phyloP scores from a whole-genome alignment of 1,140 invertebrate species.

The Meloidogyne hapla region DNA sequence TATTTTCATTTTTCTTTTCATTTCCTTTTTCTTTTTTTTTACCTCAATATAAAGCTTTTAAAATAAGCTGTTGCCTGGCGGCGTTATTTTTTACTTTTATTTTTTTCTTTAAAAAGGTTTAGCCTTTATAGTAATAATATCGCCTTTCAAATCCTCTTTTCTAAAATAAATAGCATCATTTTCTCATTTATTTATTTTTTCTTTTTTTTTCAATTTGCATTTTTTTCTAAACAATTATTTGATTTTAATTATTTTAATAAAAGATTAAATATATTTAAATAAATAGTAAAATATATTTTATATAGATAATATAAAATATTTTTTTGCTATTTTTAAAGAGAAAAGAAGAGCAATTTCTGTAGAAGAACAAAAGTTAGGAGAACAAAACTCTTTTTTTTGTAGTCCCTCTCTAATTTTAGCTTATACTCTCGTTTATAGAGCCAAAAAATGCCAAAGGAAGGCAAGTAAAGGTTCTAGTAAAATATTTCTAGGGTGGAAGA shows the following conservation, averaged over 20 bases:
- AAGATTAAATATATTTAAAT: no score
- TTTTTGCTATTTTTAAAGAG: no score
- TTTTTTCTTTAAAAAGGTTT: neutral
- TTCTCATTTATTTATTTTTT: neutral
- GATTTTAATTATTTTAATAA: no score
- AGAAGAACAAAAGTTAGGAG: no score
- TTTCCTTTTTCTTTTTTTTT: neutral
- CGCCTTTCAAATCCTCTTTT: neutral
- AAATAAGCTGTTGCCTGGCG: constrained; percentile 2
- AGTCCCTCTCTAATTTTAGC: neutral
- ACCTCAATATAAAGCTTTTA: neutral
- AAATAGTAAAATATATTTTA: no score
- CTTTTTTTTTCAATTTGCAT: neutral
- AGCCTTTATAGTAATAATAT: neutral
- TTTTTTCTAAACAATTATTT: neutral
- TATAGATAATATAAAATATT: no score
- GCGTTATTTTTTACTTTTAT: neutral
- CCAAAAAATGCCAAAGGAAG: neutral
- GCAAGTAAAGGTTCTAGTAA: neutral
- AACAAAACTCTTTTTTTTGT: neutral
- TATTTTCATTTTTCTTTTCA: neutral
- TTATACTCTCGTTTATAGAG: neutral
- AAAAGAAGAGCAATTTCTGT: no score
- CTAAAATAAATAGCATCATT: neutral
- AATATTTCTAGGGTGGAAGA: neutral